These are phyloP conservation scores for Zonotrichia leucophrys DNA, from an alignment of 2,113 vertebrate genomes.

Conservation along the genomic window DNA sequence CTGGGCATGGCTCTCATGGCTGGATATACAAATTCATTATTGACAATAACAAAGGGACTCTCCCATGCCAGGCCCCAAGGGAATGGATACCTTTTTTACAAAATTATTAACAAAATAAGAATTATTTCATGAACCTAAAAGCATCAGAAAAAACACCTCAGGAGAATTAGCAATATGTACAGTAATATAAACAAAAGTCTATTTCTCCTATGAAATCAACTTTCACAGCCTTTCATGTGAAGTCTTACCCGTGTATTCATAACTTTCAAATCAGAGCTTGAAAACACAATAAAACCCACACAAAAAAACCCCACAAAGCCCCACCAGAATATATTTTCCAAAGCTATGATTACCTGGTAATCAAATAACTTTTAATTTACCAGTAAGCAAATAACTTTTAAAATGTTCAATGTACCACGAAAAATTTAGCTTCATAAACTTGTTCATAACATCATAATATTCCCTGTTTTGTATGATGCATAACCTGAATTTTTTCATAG, in stretches of 20 bases:
- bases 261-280: background rate
- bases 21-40: background rate
- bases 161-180: background rate
- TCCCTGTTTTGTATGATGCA: background rate
- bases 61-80: background rate
- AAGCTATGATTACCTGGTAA: background rate
- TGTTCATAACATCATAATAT: background rate
- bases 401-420: background rate
- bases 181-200: background rate
- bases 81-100: background rate
- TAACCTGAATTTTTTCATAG: background rate
- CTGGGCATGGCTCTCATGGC: accelerated
- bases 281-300: background rate
- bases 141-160: background rate
- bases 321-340: background rate
- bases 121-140: background rate
- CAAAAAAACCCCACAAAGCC: background rate
- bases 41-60: background rate
- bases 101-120: background rate
- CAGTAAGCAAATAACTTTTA: background rate
- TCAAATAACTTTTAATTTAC: background rate
- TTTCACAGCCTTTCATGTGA: background rate
- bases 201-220: background rate
- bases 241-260: background rate
- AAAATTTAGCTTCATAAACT: background rate